phyloP scores from a whole-genome alignment of 2,797 vertebrate genomes.

The Cirrhinus molitorella region DNA sequence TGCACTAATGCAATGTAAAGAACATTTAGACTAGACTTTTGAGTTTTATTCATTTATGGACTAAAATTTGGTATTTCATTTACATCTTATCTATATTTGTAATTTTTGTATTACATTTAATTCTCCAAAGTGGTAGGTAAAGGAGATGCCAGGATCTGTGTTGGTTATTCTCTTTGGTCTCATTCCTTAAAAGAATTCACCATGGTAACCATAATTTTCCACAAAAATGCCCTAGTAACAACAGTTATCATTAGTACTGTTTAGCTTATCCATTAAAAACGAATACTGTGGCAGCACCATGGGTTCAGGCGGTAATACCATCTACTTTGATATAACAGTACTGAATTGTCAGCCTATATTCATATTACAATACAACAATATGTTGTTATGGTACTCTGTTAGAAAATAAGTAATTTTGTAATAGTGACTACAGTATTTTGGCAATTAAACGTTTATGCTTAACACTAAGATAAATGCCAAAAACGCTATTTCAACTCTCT shows the following conservation, averaged over 20 bases:
- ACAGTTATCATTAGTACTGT: neutral
- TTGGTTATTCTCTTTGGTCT: neutral
- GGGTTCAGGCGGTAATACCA: neutral
- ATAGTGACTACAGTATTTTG: neutral
- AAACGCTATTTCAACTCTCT: neutral
- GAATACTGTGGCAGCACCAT: neutral
- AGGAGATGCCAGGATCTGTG: neutral
- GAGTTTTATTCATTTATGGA: neutral
- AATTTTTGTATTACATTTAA: neutral
- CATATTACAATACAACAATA: neutral
- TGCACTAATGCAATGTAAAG: neutral
- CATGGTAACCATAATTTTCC: constrained; percentile 31
- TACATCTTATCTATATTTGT: neutral
- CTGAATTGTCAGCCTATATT: neutral
- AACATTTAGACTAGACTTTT: constrained; percentile 8
- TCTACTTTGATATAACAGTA: neutral
- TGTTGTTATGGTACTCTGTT: no score
- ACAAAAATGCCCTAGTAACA: constrained; percentile 1
- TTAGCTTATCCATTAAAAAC: neutral
- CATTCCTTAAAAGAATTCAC: neutral
- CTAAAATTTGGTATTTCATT: neutral
- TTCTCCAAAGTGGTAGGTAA: neutral
- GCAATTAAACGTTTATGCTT: neutral
- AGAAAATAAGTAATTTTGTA: neutral
- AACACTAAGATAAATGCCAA: neutral